These are phyloP conservation scores for Belonocnema kinseyi DNA, from an alignment of 1,140 invertebrate species.

Conservation along the genomic window DNA sequence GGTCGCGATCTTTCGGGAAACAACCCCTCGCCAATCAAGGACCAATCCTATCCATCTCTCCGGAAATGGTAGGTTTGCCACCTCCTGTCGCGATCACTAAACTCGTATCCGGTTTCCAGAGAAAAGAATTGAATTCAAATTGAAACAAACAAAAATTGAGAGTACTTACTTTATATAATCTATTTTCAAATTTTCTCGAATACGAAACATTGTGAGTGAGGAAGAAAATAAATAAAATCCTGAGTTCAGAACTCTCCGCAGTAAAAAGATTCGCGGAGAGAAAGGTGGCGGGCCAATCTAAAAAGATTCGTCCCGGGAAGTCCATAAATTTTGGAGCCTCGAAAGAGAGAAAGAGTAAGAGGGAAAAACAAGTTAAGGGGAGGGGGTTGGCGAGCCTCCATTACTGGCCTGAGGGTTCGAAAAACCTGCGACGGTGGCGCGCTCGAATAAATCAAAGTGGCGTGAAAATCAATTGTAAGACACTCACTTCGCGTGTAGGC, in stretches of 20 bases:
- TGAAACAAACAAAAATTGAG: background rate
- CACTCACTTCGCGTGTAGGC: slow-evolving; percentile 52
- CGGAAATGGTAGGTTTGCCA: slow-evolving; percentile 43
- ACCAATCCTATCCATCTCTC: slow-evolving; percentile 66
- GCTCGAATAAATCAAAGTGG: slow-evolving; percentile 69
- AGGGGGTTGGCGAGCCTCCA: slow-evolving; percentile 52
- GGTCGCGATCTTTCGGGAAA: slow-evolving; percentile 71
- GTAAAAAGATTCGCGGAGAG: slow-evolving; percentile 38
- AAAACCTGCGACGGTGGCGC: slow-evolving; percentile 60
- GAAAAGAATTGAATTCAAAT: slow-evolving; percentile 16
- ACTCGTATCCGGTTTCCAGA: slow-evolving; percentile 35
- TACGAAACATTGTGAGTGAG: background rate
- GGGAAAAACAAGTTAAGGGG: slow-evolving; percentile 30
- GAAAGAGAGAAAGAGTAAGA: slow-evolving; percentile 8
- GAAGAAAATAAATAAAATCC: slow-evolving; percentile 31
- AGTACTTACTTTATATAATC: no score
- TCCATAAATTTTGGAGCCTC: slow-evolving; percentile 62
- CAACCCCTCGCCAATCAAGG: slow-evolving; percentile 68
- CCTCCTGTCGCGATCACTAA: slow-evolving; percentile 9
- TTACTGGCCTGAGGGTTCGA: slow-evolving; percentile 56
- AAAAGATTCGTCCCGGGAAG: slow-evolving; percentile 62
- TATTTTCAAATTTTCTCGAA: no score
- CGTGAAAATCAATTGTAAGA: slow-evolving; percentile 72
- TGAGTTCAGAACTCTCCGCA: background rate
- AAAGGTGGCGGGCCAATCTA: slow-evolving; percentile 57